Evolutionary conservation across 2,113 vertebrate species (phyloP), one percentile per base, ranked within the genome.

Genomic region (Sarotherodon lohbergeri): DNA sequence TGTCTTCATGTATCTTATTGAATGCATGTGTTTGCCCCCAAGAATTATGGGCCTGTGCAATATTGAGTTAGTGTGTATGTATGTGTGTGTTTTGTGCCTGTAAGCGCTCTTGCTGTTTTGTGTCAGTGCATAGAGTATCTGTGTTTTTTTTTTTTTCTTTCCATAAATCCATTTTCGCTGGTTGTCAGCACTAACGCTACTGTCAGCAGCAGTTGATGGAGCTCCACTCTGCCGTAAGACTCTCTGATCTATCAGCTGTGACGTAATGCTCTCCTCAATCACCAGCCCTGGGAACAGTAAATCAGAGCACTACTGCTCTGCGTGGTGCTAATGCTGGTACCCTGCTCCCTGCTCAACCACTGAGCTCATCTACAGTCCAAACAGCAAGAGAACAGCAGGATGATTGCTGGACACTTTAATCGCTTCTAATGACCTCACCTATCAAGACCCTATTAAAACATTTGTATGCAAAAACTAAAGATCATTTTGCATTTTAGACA

Each of bases 231-330:
- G 91, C 95, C 90, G 84, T 84, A 89, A 89, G 92, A 85, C 90
- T 89, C 90, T 91, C 90, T 92, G 92, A 94, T 94, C 94, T 93
- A 94, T 93, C 94, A 92, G 91, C 92, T 90, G 95, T 95, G 94
- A 95, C 89, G 93, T 91, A 93, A 92, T 86, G 91, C 92, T 90
- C 93, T 93, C 93, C 91, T 95, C 95, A 90, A 92, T 95, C 95
- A 93, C 50, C 88, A 78, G 93, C 90, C 80, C 61, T 86, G 92
- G 86, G 87, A 94, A 89, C 90, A 88, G 89, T 95, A 92, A 95
- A 95, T 95, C 94, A 92, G 86, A 93, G 87, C 24, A 56, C 91
- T 71, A 92, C 87, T 90, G 86, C 95, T 94, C 92, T 93, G 94
- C 88, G 76, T 93, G 90, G 89, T 85, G 94, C 90, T 94, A 90